Conservation (phyloP, 2,113 vertebrate genomes). For the Zosterops lateralis region DNA sequence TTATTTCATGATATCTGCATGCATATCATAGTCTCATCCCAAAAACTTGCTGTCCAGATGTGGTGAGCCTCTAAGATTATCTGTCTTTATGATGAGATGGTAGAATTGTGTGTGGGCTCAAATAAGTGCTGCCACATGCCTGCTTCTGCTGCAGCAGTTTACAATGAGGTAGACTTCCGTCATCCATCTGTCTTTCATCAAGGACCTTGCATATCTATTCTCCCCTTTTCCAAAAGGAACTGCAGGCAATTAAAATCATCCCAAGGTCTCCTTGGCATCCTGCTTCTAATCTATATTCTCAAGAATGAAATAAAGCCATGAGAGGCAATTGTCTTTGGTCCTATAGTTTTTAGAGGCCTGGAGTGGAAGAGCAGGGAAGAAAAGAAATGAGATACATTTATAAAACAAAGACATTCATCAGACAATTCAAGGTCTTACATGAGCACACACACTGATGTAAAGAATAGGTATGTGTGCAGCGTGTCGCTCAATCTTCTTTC, state of each 20-base stretch:
- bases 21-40: neutral
- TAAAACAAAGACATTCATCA: constrained; percentile 1
- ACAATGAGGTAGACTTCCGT: neutral
- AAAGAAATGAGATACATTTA: neutral
- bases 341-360: neutral
- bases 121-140: neutral
- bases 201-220: neutral
- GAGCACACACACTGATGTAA: neutral
- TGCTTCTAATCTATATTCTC: constrained; percentile 23
- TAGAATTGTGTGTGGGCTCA: neutral
- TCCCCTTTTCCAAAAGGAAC: constrained; percentile 9
- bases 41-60: neutral
- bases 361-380: neutral
- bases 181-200: neutral
- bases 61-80: neutral
- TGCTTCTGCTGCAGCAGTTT: neutral
- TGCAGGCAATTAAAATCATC: constrained; percentile 18
- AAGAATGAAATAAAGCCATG: neutral
- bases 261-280: constrained; percentile 6
- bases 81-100: neutral
- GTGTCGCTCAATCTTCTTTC: neutral
- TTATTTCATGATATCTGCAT: neutral
- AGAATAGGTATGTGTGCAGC: neutral
- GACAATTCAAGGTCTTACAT: neutral
- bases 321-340: neutral